phyloP scores from a whole-genome alignment of 2,113 vertebrate genomes.

The Cyprinus carpio region DNA sequence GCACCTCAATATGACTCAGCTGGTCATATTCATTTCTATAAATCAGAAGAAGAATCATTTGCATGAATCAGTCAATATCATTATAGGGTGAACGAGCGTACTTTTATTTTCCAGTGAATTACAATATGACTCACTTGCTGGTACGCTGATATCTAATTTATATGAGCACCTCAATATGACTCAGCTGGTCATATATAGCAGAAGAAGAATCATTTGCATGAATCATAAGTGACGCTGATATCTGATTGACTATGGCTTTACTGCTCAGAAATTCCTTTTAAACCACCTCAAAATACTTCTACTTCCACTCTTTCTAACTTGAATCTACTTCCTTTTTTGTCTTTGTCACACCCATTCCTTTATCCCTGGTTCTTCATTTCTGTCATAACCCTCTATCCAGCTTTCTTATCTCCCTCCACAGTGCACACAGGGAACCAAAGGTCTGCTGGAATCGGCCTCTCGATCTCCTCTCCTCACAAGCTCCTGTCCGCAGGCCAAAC shows the following conservation, averaged over 20 bases:
- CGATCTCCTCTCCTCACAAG: conserved; percentile 62
- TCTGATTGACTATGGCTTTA: neutral
- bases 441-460: conserved; percentile 66
- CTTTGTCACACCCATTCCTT: neutral
- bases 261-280: neutral
- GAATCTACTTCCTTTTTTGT: neutral
- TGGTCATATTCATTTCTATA: too few relatives aligned
- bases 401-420: conserved; percentile 29
- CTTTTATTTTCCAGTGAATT: too few relatives aligned
- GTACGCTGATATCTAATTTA: too few relatives aligned
- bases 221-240: neutral
- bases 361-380: neutral
- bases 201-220: conserved; percentile 7
- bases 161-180: neutral
- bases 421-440: conserved; percentile 71
- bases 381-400: neutral
- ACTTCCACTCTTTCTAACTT: neutral
- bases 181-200: neutral
- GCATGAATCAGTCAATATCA: too few relatives aligned
- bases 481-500: conserved; percentile 69
- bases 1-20: neutral
- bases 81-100: too few relatives aligned
- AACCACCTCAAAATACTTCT: neutral
- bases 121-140: too few relatives aligned
- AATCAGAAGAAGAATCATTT: neutral